Evolutionary conservation across 35 echinoderm and acorn worm genomes (phyloP), one percentile per base, ranked within the genome.

Genomic region (Eucidaris tribuloides): DNA sequence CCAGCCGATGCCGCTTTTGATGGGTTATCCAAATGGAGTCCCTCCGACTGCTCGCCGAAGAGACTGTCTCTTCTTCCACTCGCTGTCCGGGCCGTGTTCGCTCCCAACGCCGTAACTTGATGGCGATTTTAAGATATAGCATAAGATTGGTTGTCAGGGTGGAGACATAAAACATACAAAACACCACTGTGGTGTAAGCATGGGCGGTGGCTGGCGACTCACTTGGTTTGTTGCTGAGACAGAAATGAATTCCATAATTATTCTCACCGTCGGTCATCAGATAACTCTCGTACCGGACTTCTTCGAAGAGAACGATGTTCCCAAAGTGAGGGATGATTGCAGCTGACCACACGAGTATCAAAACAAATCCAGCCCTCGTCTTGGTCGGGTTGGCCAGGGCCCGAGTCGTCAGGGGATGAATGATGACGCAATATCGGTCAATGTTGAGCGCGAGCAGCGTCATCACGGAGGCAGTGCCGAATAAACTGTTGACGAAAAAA

Each of bases 61-160:
- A 34, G 19, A 44, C 46, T 42, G 25, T 31, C 17, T 48, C 83
- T 28, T 42, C 19, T 36, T 5, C 46, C 3, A 79, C 14, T 0
- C 25, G 1, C 27, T 28, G 46, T 4, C 23, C 44, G 14, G 49
- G 79, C 52, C 65, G 68, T 62, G 19, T 64, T 35, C 14, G 62
- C 31, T 81, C 78, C 7, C 65, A 65, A 1, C 83, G 37, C 22
- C 64, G 80, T 9, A 97, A 55, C 57, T 82, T 66, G 17, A 49
- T 41, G 24, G 89, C 76, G 29, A 97, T 97, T 82, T 92, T 84
- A 4, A 97, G 5, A 54, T 97, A 97, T 7, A 97, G 68, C 5
- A 45, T 50, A 5, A 92, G 23, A 1, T 81, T 97, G 19, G 84
- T 92, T n/a, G 83, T 29, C 40, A 97, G 78, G 0, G 90, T 86